phyloP scores from a whole-genome alignment of 2,888 invertebrate species.

The Caenorhabditis wallacei region DNA sequence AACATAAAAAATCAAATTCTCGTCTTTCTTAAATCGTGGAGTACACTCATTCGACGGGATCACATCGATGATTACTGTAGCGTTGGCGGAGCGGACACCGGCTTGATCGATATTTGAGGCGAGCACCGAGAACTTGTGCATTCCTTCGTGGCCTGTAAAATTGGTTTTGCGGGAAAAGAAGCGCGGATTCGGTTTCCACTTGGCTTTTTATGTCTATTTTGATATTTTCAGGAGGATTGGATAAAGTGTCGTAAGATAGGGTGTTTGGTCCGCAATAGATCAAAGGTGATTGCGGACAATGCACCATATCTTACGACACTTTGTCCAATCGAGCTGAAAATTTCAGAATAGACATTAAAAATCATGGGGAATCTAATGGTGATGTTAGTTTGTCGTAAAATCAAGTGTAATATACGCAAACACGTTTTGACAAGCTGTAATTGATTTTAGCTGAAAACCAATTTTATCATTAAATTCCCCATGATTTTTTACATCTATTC shows the following conservation, averaged over 20 bases:
- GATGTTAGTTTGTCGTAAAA: not conserved
- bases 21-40: constrained; percentile 59
- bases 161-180: not conserved
- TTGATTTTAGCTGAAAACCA: too few relatives aligned
- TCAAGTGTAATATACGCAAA: too few relatives aligned
- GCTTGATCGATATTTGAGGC: constrained; percentile 53
- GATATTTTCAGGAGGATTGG: not conserved
- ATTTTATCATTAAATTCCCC: too few relatives aligned
- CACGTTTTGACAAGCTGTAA: too few relatives aligned
- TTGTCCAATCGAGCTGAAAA: not conserved
- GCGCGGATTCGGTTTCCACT: not conserved
- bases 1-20: constrained; percentile 65
- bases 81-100: constrained; percentile 53
- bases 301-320: constrained; percentile 11
- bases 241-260: constrained; percentile 13
- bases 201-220: not conserved
- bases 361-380: not conserved
- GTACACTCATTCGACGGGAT: constrained; percentile 65
- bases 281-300: not conserved
- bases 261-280: constrained; percentile 4
- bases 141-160: constrained; percentile 47
- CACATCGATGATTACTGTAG: constrained; percentile 59
- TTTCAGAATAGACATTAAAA: not conserved
- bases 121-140: constrained; percentile 51
- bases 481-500: not conserved